Evolutionary conservation across 1,140 invertebrate species (phyloP).

Genomic region (Heliothis subflexa): DNA sequence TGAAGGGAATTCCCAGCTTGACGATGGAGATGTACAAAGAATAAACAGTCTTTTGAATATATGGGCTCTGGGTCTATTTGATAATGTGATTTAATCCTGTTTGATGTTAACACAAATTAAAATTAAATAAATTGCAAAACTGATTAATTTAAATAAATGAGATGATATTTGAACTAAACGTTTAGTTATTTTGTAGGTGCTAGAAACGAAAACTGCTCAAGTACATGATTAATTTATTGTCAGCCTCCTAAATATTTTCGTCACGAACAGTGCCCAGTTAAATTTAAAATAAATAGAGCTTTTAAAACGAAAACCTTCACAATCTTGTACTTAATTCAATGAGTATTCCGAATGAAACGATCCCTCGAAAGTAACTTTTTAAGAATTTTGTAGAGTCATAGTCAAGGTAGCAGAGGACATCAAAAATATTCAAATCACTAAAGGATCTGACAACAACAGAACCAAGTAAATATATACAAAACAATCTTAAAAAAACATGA

Average conservation of each 20-base stretch:
- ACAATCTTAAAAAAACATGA: conserved; percentile 10
- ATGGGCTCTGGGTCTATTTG: no score
- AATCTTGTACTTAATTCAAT: conserved; percentile 28
- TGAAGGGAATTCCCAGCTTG: background rate
- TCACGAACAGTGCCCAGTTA: conserved; percentile 36
- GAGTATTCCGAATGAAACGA: conserved; percentile 13
- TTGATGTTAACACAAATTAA: background rate
- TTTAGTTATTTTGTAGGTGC: conserved; percentile 11
- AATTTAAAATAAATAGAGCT: conserved; percentile 35
- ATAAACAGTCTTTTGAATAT: no score
- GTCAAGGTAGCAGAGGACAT: background rate
- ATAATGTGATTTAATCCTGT: background rate
- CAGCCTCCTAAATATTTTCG: conserved; percentile 36
- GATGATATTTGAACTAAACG: conserved; percentile 7
- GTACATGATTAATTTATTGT: conserved; percentile 38
- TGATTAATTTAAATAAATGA: conserved; percentile 5
- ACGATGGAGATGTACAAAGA: background rate
- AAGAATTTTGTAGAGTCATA: conserved; percentile 26
- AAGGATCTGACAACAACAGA: conserved; percentile 2
- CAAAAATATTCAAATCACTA: conserved; percentile 38
- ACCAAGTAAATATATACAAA: conserved; percentile 7
- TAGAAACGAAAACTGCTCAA: conserved; percentile 19
- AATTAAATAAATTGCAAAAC: background rate
- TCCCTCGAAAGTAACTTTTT: background rate
- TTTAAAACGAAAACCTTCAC: conserved; percentile 21